Evolutionary conservation across 92 coral and sea anemone genomes (phyloP).

Genomic region (Palythoa grandis): DNA sequence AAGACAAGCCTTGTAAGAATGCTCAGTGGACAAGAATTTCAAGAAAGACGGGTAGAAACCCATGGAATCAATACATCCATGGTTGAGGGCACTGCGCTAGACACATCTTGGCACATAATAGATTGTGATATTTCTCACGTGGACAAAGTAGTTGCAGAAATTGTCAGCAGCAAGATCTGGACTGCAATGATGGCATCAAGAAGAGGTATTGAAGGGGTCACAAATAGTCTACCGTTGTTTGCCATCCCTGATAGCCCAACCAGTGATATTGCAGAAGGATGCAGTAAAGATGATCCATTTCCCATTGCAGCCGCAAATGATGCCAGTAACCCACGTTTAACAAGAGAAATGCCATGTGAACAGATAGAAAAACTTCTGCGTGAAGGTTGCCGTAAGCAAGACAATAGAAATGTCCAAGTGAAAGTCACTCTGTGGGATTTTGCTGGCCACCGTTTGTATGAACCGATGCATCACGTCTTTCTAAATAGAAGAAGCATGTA

Average conservation of each 20-base stretch:
- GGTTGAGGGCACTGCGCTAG: constrained; percentile 68
- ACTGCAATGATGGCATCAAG: constrained; percentile 8
- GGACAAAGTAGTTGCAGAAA: constrained; percentile 60
- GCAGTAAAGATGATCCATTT: background rate
- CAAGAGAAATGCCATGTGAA: constrained; percentile 1
- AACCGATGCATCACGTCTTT: constrained; percentile 63
- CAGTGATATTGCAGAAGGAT: background rate
- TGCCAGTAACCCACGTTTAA: background rate
- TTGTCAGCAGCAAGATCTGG: constrained; percentile 53
- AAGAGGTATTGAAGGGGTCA: constrained; percentile 8
- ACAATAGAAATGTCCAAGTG: constrained; percentile 42
- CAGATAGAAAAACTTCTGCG: constrained; percentile 2
- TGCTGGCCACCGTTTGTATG: constrained; percentile 61
- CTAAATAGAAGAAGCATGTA: constrained; percentile 58
- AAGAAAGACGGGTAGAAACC: constrained; percentile 53
- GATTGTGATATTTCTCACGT: constrained; percentile 52
- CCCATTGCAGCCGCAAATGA: background rate
- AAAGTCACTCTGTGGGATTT: constrained; percentile 61
- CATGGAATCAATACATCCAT: constrained; percentile 73
- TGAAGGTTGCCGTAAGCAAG: constrained; percentile 22
- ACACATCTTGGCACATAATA: constrained; percentile 63
- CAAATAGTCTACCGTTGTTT: background rate
- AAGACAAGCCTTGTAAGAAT: constrained; percentile 77
- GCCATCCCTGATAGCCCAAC: constrained; percentile 15
- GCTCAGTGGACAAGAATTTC: constrained; percentile 63